Evolutionary conservation across 2,888 invertebrate species (phyloP).

Genomic region (Oligia fasciuncula): DNA sequence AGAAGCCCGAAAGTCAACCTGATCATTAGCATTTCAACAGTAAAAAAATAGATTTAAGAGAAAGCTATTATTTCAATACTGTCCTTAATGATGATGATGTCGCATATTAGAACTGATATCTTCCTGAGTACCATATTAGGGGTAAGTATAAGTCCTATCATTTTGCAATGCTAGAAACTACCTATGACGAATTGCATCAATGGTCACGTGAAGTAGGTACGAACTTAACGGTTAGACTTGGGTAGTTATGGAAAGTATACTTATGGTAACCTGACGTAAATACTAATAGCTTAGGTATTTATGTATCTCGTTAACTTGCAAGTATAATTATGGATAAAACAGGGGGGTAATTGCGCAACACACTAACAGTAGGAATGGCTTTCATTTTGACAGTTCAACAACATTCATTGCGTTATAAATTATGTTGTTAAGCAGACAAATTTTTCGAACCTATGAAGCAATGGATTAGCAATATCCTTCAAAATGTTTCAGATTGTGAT

Average conservation of each 20-base stretch:
- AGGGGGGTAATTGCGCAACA: too few species aligned
- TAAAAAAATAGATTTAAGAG: background rate
- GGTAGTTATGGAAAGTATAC: slow-evolving; percentile 3
- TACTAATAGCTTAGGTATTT: slow-evolving; percentile 1
- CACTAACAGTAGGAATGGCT: too few species aligned
- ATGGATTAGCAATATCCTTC: too few species aligned
- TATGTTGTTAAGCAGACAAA: too few species aligned
- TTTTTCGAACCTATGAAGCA: too few species aligned
- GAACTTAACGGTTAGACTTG: background rate
- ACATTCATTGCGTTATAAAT: too few species aligned
- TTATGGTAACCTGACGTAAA: slow-evolving; percentile 1
- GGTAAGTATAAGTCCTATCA: slow-evolving; percentile 18
- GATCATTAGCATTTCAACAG: background rate
- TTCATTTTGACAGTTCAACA: too few species aligned
- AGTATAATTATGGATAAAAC: background rate
- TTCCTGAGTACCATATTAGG: slow-evolving; percentile 19
- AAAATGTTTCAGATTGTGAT: too few species aligned
- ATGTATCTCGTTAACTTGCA: slow-evolving; percentile 7
- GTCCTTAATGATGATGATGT: slow-evolving; percentile 30
- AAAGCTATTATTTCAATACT: slow-evolving; percentile 7
- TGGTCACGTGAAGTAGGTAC: background rate
- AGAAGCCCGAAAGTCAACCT: too few species aligned
- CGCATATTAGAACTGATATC: slow-evolving; percentile 10
- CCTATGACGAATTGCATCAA: slow-evolving; percentile 40
- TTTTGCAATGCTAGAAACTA: slow-evolving; percentile 37